Conservation (phyloP, 1,140 invertebrate species). For the Drosophila novamexicana region DNA sequence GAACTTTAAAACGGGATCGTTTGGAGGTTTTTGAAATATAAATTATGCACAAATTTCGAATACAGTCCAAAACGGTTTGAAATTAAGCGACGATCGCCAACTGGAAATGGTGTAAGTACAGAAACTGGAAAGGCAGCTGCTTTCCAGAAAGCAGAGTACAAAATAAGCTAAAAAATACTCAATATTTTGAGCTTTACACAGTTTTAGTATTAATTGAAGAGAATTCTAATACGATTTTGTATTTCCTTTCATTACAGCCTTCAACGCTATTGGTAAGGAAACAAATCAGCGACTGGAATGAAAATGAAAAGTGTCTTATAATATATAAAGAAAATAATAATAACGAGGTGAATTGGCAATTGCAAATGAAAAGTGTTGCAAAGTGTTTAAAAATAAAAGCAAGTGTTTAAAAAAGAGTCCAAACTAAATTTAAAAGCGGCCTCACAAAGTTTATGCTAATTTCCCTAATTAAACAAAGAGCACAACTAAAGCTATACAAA, state of each 20-base stretch:
- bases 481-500: constrained; percentile 33
- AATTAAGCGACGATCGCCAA: constrained; percentile 38
- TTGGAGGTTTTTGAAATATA: constrained; percentile 59
- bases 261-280: constrained; percentile 70
- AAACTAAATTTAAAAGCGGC: constrained; percentile 15
- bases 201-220: neutral
- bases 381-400: constrained; percentile 30
- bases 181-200: no score
- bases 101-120: constrained; percentile 67
- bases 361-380: constrained; percentile 27
- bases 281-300: constrained; percentile 33
- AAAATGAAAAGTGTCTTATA: neutral
- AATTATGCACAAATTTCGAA: constrained; percentile 66
- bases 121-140: neutral
- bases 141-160: neutral
- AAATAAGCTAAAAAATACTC: neutral
- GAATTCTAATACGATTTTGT: neutral
- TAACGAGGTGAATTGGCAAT: constrained; percentile 18
- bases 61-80: constrained; percentile 64
- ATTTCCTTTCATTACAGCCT: constrained; percentile 48
- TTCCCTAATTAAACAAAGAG: constrained; percentile 24
- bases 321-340: constrained; percentile 13
- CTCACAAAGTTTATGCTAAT: constrained; percentile 41
- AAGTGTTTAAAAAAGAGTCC: constrained; percentile 19
- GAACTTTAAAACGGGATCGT: constrained; percentile 51